Percentiles rank a stretch among this genome's conserved stretches.
Evolutionary conservation across 2,888 invertebrate species (phyloP).

Genomic region (Mellilla xanthometata): DNA sequence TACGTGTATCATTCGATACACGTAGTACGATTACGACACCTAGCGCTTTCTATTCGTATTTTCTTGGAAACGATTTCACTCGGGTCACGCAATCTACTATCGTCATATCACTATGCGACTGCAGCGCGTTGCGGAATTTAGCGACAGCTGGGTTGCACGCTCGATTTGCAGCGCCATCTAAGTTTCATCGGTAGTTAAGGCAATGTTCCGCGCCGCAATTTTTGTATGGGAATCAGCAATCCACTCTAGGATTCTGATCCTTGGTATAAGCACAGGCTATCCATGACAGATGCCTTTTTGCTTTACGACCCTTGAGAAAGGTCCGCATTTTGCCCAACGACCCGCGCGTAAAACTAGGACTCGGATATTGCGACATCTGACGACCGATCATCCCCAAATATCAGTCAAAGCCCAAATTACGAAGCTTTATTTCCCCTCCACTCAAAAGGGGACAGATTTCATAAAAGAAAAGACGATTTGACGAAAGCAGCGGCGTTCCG

Average conservation of each 20-base stretch:
- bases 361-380: conserved; percentile 75
- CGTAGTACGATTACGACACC: too few relatives aligned
- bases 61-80: too few relatives aligned
- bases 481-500: conserved; percentile 45
- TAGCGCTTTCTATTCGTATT: too few relatives aligned
- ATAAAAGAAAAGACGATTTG: conserved; percentile 60
- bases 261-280: conserved; percentile 36
- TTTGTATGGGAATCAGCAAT: conserved; percentile 10
- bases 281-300: conserved; percentile 59
- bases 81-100: too few relatives aligned
- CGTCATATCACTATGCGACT: too few relatives aligned
- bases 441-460: conserved; percentile 57
- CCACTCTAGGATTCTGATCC: conserved; percentile 31
- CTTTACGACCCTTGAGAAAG: conserved; percentile 62
- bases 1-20: too few relatives aligned
- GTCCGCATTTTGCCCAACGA: conserved; percentile 53
- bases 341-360: conserved; percentile 67
- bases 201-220: too few relatives aligned
- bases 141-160: too few relatives aligned
- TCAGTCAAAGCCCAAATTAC: conserved; percentile 72
- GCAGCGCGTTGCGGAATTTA: too few relatives aligned
- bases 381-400: conserved; percentile 64
- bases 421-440: conserved; percentile 51
- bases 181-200: too few relatives aligned
- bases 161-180: too few relatives aligned